Percentiles rank a stretch among this genome's conserved stretches.
Evolutionary conservation across 2,888 invertebrate species (phyloP).

Genomic region (Tubiluchus corallicola): DNA sequence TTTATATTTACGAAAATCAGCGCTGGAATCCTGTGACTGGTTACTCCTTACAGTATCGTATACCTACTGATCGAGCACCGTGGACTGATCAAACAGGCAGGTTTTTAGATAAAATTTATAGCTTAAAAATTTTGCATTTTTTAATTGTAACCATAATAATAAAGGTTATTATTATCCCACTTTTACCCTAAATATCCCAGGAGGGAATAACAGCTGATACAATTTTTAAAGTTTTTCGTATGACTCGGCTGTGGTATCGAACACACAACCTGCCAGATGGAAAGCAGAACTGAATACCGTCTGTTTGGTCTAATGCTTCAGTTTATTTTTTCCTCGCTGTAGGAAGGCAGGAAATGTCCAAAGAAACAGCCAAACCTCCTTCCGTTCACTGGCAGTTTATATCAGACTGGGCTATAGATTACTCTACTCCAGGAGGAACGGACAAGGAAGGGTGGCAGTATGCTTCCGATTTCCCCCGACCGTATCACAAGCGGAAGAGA

Average conservation of each 20-base stretch:
- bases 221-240: too few relatives aligned
- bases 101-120: conserved; percentile 5
- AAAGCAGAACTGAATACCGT: too few relatives aligned
- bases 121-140: background rate
- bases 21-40: conserved; percentile 82
- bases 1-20: conserved; percentile 81
- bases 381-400: conserved; percentile 81
- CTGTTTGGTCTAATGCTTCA: too few relatives aligned
- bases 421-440: conserved; percentile 67
- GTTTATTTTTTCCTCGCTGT: too few relatives aligned
- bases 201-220: background rate
- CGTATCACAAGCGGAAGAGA: conserved; percentile 63
- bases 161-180: too few relatives aligned
- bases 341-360: conserved; percentile 45
- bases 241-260: too few relatives aligned
- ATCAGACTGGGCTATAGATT: conserved; percentile 82
- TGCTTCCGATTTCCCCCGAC: conserved; percentile 72
- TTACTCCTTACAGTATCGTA: conserved; percentile 48
- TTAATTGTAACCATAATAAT: conserved; percentile 31
- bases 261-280: conserved; percentile 12
- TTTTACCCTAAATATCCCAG: conserved; percentile 21
- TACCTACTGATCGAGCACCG: conserved; percentile 54
- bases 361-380: conserved; percentile 64
- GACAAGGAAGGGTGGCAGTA: conserved; percentile 89
- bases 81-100: conserved; percentile 78